Base-by-base conservation (phyloP, 1,140 invertebrate species). In the Zaprionus ghesquierei region DNA sequence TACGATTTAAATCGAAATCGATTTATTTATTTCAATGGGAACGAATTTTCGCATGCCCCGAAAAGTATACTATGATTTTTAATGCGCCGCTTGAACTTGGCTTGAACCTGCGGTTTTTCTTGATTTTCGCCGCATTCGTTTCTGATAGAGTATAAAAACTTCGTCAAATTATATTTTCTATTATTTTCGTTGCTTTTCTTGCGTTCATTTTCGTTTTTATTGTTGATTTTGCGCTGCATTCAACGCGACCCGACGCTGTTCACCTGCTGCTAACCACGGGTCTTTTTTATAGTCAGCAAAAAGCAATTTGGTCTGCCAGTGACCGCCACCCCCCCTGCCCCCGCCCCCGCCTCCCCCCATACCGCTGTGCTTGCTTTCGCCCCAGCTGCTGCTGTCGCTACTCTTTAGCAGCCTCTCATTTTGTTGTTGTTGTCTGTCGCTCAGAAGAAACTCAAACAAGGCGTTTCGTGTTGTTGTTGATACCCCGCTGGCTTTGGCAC, bases 401-500 rank as follows among this genome's bases (percentile, higher is more conserved):
- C 54, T 41, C 63, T 54, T 65, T 82, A 62, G 53, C 75, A 77
- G 64, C 65, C 79, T 82, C 35, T 41, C 75, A 79, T 53, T 29
- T 29, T 29, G 27, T n/a, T 70, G 80, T 66, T 76, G 71, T 56
- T 75, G 60, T 84, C 64, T 60, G 33, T 62, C 49, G 72, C 50
- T 51, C 25, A 20, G 53, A 27, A 33, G 15, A 63, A 49, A 51
- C 62, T 23, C 65, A 71, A 74, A 68, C 60, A 63, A 61, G 79
- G 59, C 79, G 56, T 75, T 81, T 50, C 44, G 29, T 69, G 59
- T 55, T 49, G 66, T 65, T 68, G 53, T 54, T 62, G 65, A 70
- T 66, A 53, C 46, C 82, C 79, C 76, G 82, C 82, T 79, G 84
- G 79, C 82, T 77, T 79, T 87, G 74, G 50, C 82, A 87, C 82